Percentiles rank a stretch among this genome's conserved stretches.
phyloP scores from a whole-genome alignment of 2,113 vertebrate species.

The Hippocampus mohnikei region DNA sequence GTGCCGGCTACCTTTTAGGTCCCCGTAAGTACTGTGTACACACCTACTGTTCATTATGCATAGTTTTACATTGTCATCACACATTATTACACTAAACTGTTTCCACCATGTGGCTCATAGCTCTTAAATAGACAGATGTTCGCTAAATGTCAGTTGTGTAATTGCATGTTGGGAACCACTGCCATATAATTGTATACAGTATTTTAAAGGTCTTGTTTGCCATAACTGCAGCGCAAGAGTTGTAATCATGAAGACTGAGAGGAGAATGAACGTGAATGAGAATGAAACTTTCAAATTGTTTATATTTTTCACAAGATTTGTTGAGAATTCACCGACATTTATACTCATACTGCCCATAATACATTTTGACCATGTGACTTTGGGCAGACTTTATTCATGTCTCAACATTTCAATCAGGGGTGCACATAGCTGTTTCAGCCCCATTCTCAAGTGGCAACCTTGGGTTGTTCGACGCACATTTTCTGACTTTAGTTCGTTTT shows the following conservation, averaged over 20 bases:
- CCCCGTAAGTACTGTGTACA: conserved; percentile 79
- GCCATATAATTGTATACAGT: too few relatives aligned
- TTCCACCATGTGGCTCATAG: not conserved
- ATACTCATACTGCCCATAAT: not conserved
- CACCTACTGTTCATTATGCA: not conserved
- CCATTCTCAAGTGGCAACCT: not conserved
- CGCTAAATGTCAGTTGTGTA: not conserved
- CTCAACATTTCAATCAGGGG: too few relatives aligned
- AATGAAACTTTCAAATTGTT: not conserved
- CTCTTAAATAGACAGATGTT: not conserved
- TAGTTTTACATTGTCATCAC: too few relatives aligned
- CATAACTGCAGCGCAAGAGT: not conserved
- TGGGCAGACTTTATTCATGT: too few relatives aligned
- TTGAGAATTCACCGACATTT: not conserved
- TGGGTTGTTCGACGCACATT: too few relatives aligned
- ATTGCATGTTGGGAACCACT: not conserved
- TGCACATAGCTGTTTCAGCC: not conserved
- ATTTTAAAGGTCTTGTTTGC: not conserved
- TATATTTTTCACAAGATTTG: not conserved
- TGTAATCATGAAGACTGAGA: not conserved
- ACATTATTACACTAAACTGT: not conserved
- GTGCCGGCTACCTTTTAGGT: conserved; percentile 87
- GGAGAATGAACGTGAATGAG: not conserved
- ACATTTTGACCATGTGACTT: too few relatives aligned
- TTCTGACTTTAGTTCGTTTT: too few relatives aligned